phyloP scores from a whole-genome alignment of 2,113 vertebrate genomes.

The Malaclemys terrapin region DNA sequence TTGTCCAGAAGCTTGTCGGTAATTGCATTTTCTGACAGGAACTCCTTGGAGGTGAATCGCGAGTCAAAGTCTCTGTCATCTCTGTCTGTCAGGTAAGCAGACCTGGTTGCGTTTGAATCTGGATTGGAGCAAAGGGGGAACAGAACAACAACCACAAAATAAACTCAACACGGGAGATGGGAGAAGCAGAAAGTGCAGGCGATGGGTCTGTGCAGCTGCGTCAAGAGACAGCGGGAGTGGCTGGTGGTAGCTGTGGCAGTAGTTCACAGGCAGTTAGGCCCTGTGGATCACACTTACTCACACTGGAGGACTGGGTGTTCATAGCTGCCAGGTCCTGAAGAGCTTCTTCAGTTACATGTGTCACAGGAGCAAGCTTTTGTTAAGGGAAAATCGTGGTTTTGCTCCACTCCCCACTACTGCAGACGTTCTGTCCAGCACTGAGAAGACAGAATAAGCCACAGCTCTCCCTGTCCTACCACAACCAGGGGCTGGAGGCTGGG shows the following conservation, averaged over 20 bases:
- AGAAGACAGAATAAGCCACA: neutral
- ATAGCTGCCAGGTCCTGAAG: neutral
- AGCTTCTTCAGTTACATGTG: neutral
- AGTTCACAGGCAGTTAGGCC: neutral
- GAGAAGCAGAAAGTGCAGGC: neutral
- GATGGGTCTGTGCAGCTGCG: neutral
- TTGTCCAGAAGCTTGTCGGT: constrained; percentile 84
- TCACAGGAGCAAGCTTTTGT: neutral
- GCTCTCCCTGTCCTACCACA: neutral
- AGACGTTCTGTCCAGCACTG: neutral
- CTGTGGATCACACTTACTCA: neutral
- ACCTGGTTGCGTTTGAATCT: constrained; percentile 80
- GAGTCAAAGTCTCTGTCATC: constrained; percentile 52
- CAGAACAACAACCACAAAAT: constrained; percentile 55
- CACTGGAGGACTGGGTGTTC: neutral
- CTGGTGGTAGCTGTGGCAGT: neutral
- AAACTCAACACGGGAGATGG: neutral
- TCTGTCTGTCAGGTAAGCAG: constrained; percentile 70
- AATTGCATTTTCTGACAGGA: constrained; percentile 87
- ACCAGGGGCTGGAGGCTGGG: neutral
- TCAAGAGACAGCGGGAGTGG: neutral
- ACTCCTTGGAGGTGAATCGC: constrained; percentile 75
- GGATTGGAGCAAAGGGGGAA: constrained; percentile 54
- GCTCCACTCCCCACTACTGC: neutral
- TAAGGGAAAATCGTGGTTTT: neutral